These are phyloP conservation scores for Lucinisca nassula DNA, from an alignment of 2,888 invertebrate species.

Conservation along the genomic window DNA sequence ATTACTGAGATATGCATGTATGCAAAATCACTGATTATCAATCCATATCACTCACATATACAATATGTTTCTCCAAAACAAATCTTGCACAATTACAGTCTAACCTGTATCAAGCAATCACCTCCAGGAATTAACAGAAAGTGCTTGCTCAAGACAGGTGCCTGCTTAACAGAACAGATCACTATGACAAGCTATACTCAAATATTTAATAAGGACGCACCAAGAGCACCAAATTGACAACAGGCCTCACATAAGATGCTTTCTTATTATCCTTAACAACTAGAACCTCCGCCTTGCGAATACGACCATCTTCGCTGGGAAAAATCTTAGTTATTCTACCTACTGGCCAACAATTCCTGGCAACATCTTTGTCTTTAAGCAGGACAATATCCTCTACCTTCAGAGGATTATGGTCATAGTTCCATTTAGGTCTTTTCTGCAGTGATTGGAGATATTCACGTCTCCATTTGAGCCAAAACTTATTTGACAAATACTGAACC, in stretches of 20 bases:
- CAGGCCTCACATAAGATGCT: slow-evolving; percentile 24
- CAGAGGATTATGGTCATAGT: neutral
- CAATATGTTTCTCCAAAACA: no score
- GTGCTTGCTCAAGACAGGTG: no score
- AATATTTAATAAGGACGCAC: no score
- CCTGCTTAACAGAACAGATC: no score
- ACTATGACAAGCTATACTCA: no score
- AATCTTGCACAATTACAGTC: no score
- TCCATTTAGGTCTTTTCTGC: slow-evolving; percentile 32
- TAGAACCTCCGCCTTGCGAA: slow-evolving; percentile 51
- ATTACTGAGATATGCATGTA: no score
- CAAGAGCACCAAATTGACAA: slow-evolving; percentile 34
- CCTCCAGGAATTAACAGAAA: no score
- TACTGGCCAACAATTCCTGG: slow-evolving; percentile 55
- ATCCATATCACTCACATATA: no score
- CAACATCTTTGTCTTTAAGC: slow-evolving; percentile 35
- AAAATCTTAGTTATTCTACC: slow-evolving; percentile 36
- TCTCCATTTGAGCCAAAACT: slow-evolving; percentile 61
- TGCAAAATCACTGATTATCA: no score
- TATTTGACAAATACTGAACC: slow-evolving; percentile 57
- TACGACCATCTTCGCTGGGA: slow-evolving; percentile 32
- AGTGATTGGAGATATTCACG: slow-evolving; percentile 43
- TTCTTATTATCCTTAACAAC: slow-evolving; percentile 25
- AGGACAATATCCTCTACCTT: slow-evolving; percentile 48
- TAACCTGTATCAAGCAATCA: no score